phyloP scores from a whole-genome alignment of 2,888 invertebrate genomes.

The Cantharis flavilabris region DNA sequence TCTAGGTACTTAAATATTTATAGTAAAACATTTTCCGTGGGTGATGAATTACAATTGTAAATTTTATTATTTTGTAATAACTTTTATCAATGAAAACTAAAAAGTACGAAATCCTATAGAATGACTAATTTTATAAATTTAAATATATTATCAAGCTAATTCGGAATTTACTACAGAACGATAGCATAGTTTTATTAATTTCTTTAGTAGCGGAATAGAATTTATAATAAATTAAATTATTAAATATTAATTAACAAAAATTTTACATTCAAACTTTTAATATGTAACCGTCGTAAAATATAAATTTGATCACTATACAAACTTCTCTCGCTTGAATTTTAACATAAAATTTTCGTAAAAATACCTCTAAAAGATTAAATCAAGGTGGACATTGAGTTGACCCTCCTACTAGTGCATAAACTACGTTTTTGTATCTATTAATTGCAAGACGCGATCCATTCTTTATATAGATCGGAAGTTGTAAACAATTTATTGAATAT shows the following conservation, averaged over 20 bases:
- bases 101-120: neutral
- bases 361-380: neutral
- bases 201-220: neutral
- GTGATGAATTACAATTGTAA: neutral
- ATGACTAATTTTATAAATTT: neutral
- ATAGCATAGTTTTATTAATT: neutral
- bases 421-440: neutral
- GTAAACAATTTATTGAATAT: neutral
- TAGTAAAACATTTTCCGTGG: neutral
- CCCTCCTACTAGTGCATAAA: neutral
- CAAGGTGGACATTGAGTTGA: neutral
- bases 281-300: neutral
- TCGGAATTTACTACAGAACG: neutral
- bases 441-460: neutral
- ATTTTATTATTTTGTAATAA: neutral
- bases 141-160: neutral
- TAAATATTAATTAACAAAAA: neutral
- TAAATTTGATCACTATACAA: neutral
- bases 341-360: neutral
- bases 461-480: neutral
- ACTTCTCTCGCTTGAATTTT: neutral
- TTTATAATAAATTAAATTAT: neutral
- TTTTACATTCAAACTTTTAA: too few relatives aligned
- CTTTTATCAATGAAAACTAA: neutral
- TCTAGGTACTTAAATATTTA: neutral